A percentile compares a stretch with the other conserved stretches of the same genome.
Evolutionary conservation across 2,888 invertebrate species (phyloP).

Genomic region (Oeneis ivallda): DNA sequence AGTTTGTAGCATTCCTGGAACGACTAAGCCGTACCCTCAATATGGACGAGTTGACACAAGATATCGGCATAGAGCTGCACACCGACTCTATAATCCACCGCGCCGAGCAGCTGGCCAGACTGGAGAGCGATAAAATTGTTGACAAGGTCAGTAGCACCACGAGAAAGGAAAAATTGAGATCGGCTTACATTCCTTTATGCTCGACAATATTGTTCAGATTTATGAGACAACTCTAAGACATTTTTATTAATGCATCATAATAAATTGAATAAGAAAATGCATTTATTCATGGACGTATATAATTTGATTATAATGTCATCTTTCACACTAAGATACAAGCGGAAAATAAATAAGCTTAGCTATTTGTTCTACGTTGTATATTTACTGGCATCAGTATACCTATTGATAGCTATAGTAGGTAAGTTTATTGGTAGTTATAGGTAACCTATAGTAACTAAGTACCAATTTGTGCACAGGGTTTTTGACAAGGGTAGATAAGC

Average conservation of each 20-base stretch:
- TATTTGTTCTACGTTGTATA: neutral
- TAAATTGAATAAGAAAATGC: neutral
- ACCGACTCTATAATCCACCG: slow-evolving; percentile 92
- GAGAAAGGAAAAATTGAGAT: slow-evolving; percentile 34
- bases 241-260: neutral
- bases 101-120: slow-evolving; percentile 90
- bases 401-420: no score
- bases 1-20: slow-evolving; percentile 92
- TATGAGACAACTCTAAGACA: slow-evolving; percentile 13
- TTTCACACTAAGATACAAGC: neutral
- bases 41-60: slow-evolving; percentile 91
- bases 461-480: no score
- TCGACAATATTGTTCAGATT: slow-evolving; percentile 28
- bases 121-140: slow-evolving; percentile 91
- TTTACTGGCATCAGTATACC: neutral
- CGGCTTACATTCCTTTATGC: slow-evolving; percentile 31
- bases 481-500: no score
- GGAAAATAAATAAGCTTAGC: no score
- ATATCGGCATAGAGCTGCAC: slow-evolving; percentile 90
- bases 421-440: no score
- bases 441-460: no score
- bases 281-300: neutral
- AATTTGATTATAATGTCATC: neutral
- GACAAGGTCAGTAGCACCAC: slow-evolving; percentile 84
- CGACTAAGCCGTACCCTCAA: slow-evolving; percentile 90